phyloP scores from a whole-genome alignment of 2,797 vertebrate species.

The Sebastiscus tertius region DNA sequence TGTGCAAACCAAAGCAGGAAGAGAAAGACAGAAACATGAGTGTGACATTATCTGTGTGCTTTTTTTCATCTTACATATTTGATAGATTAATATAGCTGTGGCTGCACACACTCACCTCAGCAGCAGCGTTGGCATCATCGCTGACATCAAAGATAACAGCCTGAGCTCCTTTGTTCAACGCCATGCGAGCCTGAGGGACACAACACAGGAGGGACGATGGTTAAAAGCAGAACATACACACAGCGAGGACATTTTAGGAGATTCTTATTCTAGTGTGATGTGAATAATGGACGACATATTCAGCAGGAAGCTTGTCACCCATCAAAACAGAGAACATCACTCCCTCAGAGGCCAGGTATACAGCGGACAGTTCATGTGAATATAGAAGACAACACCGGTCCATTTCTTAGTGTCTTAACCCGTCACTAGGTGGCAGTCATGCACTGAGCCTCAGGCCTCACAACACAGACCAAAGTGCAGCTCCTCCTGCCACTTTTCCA shows the following conservation, averaged over 20 bases:
- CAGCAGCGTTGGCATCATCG: slow-evolving; percentile 88
- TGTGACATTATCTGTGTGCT: not conserved
- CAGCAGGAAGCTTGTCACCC: not conserved
- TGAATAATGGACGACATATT: not conserved
- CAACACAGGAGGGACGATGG: slow-evolving; percentile 5
- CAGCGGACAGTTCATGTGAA: not conserved
- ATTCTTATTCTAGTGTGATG: not conserved
- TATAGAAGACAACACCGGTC: not conserved
- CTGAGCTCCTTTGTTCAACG: slow-evolving; percentile 91
- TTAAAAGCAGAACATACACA: not conserved
- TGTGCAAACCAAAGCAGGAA: not conserved
- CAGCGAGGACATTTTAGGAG: not conserved
- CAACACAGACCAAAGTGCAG: slow-evolving; percentile 18
- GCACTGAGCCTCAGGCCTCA: slow-evolving; percentile 9
- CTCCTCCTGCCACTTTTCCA: slow-evolving; percentile 49
- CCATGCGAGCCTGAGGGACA: slow-evolving; percentile 90
- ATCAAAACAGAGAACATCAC: not conserved
- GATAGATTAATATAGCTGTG: not conserved
- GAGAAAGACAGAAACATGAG: not conserved
- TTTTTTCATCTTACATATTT: not conserved
- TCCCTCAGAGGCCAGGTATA: not conserved
- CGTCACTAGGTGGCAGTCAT: slow-evolving; percentile 78
- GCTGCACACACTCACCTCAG: slow-evolving; percentile 87
- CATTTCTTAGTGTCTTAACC: fast-evolving
- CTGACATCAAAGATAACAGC: slow-evolving; percentile 97